Base-by-base conservation (phyloP, 2,113 vertebrate species). In the Opisthocomus hoazin region DNA sequence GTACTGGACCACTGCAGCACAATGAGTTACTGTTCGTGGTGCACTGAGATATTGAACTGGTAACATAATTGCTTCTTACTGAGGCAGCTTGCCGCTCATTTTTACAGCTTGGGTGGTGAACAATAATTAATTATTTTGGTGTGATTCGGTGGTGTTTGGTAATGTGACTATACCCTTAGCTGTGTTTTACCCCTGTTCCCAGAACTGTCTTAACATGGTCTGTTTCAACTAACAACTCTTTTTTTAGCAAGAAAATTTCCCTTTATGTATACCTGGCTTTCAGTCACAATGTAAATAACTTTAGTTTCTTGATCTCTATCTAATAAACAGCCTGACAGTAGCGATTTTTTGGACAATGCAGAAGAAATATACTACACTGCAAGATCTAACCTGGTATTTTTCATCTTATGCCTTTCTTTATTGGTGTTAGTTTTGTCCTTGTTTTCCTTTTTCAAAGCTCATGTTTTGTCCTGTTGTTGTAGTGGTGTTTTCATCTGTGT, bases 361-460 rank as follows among this genome's bases (percentile, higher is more conserved):
- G 99, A 99, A 98, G 99, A 99, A 98, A 98, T 99, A 97, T 99
- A 99, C 99, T 99, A 99, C 99, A 99, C 99, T 98, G 99, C 99
- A 98, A 99, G 99, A 99, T 99, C 99, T 99, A 99, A 99, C 98
- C 98, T 99, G 99, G 99, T 99, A 99, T 98, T 98, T 98, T 98
- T 97, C 36, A 53, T 97, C 97, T 98, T 98, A 97, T 94, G 89
- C 94, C 96, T 98, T 97, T 98, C 96, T 98, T 98, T 98, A 94
- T 98, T 95, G 90, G 87, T 97, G 77, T 97, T 97, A 96, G 93
- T 98, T 97, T 98, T 96, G 93, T 96, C 95, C 88, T 89, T 89
- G 87, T 95, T 96, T 90, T 94, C 81, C 90, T 92, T 84, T 96
- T 94, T 64, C 82, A 73, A 65, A 89, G 48, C 71, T 96, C 23